A percentile compares a stretch with the other conserved stretches of the same genome.
These are phyloP conservation scores for Portunus trituberculatus DNA, from an alignment of 1,140 invertebrate genomes.

Conservation along the genomic window DNA sequence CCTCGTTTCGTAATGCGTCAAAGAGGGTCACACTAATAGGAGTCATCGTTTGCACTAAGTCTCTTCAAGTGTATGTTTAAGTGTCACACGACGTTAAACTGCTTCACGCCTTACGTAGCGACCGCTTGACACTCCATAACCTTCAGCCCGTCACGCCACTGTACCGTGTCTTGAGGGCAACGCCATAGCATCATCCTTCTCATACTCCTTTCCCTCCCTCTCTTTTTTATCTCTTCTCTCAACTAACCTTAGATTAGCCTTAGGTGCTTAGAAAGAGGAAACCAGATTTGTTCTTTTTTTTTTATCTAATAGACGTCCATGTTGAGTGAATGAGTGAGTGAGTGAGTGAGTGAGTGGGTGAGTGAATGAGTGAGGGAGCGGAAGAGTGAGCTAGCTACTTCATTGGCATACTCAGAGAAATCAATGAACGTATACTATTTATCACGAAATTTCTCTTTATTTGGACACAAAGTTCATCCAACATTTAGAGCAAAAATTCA, in stretches of 20 bases:
- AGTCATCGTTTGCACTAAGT: neutral
- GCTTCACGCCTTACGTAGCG: neutral
- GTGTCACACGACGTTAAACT: neutral
- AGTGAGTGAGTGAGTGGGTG: too few relatives aligned
- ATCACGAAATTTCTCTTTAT: too few relatives aligned
- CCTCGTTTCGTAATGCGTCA: slow-evolving; percentile 9
- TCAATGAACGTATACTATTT: too few relatives aligned
- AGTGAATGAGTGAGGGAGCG: too few relatives aligned
- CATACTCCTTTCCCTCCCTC: neutral
- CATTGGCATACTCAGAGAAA: too few relatives aligned
- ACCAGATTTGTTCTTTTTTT: too few relatives aligned
- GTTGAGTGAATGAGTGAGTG: too few relatives aligned
- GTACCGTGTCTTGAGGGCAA: neutral
- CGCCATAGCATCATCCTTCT: neutral
- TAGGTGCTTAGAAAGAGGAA: neutral
- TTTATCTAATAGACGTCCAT: too few relatives aligned
- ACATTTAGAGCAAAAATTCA: too few relatives aligned
- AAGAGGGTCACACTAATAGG: neutral
- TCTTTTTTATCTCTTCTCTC: too few relatives aligned
- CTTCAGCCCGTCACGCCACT: neutral
- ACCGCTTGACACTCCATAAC: neutral
- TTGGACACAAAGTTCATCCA: too few relatives aligned
- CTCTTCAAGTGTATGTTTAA: neutral
- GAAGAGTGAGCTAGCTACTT: too few relatives aligned
- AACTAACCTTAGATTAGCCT: neutral